Base-by-base conservation (phyloP, 1,140 invertebrate genomes). In the Acromyrmex echinatior region DNA sequence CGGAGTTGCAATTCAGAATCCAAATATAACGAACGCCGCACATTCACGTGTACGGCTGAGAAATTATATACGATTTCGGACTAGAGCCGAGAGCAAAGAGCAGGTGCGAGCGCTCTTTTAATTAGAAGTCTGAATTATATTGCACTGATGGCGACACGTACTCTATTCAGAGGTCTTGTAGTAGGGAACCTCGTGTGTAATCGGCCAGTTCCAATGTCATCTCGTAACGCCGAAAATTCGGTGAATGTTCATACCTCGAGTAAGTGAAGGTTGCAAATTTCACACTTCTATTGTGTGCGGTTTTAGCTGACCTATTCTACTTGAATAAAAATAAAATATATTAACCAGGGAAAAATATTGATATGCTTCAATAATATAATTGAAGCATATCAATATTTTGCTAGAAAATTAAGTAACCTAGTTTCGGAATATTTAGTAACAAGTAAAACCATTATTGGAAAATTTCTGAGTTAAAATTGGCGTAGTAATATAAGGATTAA, bases 81-180 rank as follows among this genome's bases (percentile, higher is more conserved):
- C 60, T 60, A 21, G 56, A 73, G 12, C 7, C 21, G 39, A 45
- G 39, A 28, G 31, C 16, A 12, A 62, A 74, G 56, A 28, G 39
- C 35, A 76, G 39, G 70, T 76, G 80, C 14, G 56, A 76, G 56
- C 39, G 56, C 80, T 84, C 80, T 84, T 74, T 84, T 84, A 84
- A 84, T 84, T 84, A 84, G 80, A 84, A 35, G 70, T n/a, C 28
- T 62, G 39, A 84, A 84, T 84, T 84, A 84, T 74, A 84, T 45
- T 35, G 70, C 70, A 31, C 70, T 28, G 39, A 63, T 60, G 56
- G 68, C 35, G 70, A 84, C 60, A 73, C 80, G 70, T 84, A 45
- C 28, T 63, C 39, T 9, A 84, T 74, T 63, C 56, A 45, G 39
- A 28, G 53, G 2, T 28, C 28, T 76, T 18, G 56, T 28, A 14